Conservation (phyloP, 2,888 invertebrate genomes). For the Tachina fera region DNA sequence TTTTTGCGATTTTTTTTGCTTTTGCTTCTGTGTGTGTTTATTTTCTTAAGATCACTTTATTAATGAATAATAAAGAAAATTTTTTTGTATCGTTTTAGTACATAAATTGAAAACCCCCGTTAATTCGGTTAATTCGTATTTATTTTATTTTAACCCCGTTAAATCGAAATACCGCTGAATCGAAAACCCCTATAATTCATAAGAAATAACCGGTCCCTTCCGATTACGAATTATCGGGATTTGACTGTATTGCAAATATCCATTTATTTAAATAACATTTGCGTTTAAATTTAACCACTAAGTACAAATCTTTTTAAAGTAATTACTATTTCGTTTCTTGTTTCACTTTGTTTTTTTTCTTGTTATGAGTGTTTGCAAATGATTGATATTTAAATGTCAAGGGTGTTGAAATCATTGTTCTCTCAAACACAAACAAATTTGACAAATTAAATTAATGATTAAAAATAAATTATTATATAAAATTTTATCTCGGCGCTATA, state of each 20-base stretch:
- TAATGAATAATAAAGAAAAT: too few relatives aligned
- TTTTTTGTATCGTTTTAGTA: too few relatives aligned
- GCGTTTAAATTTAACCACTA: not conserved
- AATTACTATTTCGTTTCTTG: slow-evolving; percentile 12
- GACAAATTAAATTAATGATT: slow-evolving; percentile 56
- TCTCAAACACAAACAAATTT: slow-evolving; percentile 30
- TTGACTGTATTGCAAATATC: too few relatives aligned
- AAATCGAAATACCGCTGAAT: too few relatives aligned
- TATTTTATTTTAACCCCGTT: not conserved
- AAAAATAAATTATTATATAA: slow-evolving; percentile 23
- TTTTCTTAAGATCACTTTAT: too few relatives aligned
- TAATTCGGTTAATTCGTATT: too few relatives aligned
- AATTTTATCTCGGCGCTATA: slow-evolving; percentile 42
- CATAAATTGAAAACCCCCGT: too few relatives aligned
- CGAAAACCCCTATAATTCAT: too few relatives aligned
- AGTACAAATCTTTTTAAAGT: not conserved
- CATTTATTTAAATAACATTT: slow-evolving; percentile 21
- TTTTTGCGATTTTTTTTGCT: too few relatives aligned
- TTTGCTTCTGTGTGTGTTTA: too few relatives aligned
- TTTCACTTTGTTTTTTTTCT: not conserved
- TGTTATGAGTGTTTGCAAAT: slow-evolving; percentile 17
- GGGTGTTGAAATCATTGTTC: slow-evolving; percentile 49
- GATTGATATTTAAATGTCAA: slow-evolving; percentile 64
- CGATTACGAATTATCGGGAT: too few relatives aligned
- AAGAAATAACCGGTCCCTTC: too few relatives aligned